These are phyloP conservation scores for Stomatorhinus ivindoensis DNA, from an alignment of 2,113 vertebrate genomes.

Conservation along the genomic window DNA sequence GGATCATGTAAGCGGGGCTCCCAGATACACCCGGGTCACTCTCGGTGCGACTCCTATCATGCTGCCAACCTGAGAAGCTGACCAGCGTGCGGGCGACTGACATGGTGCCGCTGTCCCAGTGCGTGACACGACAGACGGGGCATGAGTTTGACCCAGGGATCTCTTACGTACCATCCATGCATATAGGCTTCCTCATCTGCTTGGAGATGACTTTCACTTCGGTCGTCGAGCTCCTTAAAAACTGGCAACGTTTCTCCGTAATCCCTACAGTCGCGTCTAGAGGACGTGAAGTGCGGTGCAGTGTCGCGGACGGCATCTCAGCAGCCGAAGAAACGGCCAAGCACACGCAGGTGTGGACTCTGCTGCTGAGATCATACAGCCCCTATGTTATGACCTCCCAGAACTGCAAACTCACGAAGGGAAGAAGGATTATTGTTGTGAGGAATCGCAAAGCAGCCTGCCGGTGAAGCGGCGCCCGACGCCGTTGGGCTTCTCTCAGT, in stretches of 20 bases:
- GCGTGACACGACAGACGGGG: background rate
- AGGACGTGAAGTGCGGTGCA: background rate
- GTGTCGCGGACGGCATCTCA: background rate
- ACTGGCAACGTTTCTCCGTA: background rate
- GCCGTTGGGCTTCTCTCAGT: background rate
- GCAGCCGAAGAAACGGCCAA: no score
- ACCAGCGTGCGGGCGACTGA: no score
- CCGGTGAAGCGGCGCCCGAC: background rate
- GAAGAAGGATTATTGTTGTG: background rate
- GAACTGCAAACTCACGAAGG: background rate
- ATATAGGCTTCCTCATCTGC: background rate
- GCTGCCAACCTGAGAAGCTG: background rate
- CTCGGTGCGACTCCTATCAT: background rate
- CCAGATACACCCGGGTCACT: background rate
- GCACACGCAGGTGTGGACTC: background rate
- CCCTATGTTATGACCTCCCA: slow-evolving; percentile 5
- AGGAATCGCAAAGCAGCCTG: background rate
- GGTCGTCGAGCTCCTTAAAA: background rate
- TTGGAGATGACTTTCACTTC: background rate
- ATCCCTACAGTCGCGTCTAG: background rate
- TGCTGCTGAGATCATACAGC: slow-evolving; percentile 4
- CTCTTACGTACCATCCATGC: background rate
- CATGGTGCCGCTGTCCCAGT: background rate
- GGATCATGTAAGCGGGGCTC: background rate
- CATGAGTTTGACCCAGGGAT: background rate